phyloP scores from a whole-genome alignment of 2,888 invertebrate genomes.

The Stegana nigrithorax region DNA sequence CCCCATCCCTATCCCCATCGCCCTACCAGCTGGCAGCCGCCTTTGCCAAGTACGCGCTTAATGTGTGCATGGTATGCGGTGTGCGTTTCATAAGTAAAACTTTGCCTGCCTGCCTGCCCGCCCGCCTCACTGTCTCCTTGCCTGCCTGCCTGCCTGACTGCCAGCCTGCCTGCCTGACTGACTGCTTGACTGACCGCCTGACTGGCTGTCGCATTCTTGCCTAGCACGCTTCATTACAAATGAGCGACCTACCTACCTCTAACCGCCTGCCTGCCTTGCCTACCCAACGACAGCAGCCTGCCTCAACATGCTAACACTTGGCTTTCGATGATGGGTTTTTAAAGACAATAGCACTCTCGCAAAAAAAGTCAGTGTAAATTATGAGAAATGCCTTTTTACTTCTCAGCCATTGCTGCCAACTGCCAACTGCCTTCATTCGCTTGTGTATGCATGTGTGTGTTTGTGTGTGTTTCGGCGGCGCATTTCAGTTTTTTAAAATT shows the following conservation, averaged over 20 bases:
- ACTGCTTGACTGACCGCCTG: neutral
- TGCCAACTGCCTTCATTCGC: slow-evolving; percentile 22
- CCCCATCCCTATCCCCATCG: no score
- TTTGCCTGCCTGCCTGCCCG: no score
- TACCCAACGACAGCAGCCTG: slow-evolving; percentile 11
- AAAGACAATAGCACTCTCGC: neutral
- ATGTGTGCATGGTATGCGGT: no score
- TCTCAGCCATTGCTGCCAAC: slow-evolving; percentile 12
- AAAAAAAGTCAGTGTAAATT: slow-evolving; percentile 13
- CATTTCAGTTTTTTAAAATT: neutral
- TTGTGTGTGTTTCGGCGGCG: slow-evolving; percentile 17
- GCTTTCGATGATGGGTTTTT: slow-evolving; percentile 36
- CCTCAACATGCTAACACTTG: no score
- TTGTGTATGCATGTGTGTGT: neutral
- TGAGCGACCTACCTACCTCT: neutral
- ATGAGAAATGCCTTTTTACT: slow-evolving; percentile 20
- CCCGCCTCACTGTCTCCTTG: no score
- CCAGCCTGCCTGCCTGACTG: no score
- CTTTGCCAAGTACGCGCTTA: no score
- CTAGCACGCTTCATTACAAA: neutral
- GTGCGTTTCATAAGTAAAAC: no score
- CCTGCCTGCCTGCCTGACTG: no score
- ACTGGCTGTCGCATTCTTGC: neutral
- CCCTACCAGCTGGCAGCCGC: no score
- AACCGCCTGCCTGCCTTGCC: slow-evolving; percentile 39